phyloP scores from a whole-genome alignment of 2,113 vertebrate species.

The Polypterus senegalus region DNA sequence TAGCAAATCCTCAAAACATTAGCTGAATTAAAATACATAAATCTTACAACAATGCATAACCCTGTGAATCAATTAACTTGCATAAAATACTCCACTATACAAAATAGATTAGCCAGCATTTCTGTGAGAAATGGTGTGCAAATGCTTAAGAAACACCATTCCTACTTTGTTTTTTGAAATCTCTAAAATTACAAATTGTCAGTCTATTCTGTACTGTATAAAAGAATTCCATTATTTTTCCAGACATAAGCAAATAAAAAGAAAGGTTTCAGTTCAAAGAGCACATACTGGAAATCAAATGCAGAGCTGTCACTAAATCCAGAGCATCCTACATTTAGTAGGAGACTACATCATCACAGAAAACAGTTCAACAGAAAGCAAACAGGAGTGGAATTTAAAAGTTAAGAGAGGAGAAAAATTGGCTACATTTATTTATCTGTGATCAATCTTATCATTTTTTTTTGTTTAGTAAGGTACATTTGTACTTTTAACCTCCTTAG shows the following conservation, averaged over 20 bases:
- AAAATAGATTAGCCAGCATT: not conserved
- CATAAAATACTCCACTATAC: slow-evolving; percentile 9
- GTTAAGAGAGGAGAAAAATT: no score
- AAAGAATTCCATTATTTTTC: not conserved
- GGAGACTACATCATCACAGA: no score
- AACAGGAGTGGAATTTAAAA: no score
- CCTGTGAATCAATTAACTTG: slow-evolving; percentile 14
- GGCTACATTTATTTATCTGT: no score
- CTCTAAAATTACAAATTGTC: slow-evolving; percentile 3
- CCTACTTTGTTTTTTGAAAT: not conserved
- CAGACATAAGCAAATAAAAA: not conserved
- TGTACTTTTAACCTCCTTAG: no score
- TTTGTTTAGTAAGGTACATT: no score
- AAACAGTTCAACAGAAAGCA: no score
- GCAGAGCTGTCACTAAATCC: slow-evolving; percentile 2
- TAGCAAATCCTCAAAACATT: slow-evolving; percentile 13
- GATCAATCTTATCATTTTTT: no score
- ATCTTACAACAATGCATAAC: slow-evolving; percentile 1
- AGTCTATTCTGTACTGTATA: not conserved
- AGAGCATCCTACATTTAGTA: no score
- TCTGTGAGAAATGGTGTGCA: slow-evolving; percentile 1
- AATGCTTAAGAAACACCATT: not conserved
- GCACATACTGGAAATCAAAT: not conserved
- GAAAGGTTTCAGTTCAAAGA: not conserved
- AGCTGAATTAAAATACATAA: slow-evolving; percentile 2